Percentiles rank a stretch among this genome's conserved stretches.
Evolutionary conservation across 2,888 invertebrate species (phyloP).

Genomic region (Halictus quadricinctus): DNA sequence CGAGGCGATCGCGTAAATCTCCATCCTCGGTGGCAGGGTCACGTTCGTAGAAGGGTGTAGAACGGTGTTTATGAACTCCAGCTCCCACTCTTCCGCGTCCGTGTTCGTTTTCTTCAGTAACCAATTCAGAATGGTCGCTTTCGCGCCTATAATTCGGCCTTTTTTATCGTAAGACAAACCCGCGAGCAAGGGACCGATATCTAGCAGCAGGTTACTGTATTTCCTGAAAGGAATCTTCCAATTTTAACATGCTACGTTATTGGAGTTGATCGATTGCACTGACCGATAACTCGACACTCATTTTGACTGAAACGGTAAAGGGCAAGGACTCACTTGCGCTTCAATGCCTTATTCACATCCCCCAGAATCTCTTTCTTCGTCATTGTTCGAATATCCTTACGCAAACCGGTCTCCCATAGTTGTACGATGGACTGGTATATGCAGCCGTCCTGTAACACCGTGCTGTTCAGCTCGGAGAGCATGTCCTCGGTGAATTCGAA

Average conservation of each 20-base stretch:
- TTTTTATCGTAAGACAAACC: constrained; percentile 71
- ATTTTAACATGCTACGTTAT: background rate
- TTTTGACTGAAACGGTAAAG: background rate
- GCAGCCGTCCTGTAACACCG: constrained; percentile 73
- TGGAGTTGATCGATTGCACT: background rate
- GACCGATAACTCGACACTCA: background rate
- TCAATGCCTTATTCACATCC: constrained; percentile 73
- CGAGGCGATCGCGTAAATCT: constrained; percentile 77
- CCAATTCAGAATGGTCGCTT: constrained; percentile 79
- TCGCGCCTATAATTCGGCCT: constrained; percentile 74
- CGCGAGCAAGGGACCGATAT: constrained; percentile 76
- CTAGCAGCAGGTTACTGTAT: constrained; percentile 67
- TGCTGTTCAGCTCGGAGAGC: constrained; percentile 67
- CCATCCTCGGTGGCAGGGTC: constrained; percentile 75
- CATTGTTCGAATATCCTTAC: constrained; percentile 64
- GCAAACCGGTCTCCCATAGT: constrained; percentile 72
- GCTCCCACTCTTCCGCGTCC: constrained; percentile 76
- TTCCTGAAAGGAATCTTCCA: constrained; percentile 31
- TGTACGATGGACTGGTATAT: constrained; percentile 79
- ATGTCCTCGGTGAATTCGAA: constrained; percentile 62
- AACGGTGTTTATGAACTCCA: constrained; percentile 74
- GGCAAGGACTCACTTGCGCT: constrained; percentile 69
- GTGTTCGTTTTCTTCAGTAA: constrained; percentile 76
- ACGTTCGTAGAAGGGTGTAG: constrained; percentile 68
- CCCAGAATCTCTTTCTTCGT: constrained; percentile 69